Conservation (phyloP, 1,140 invertebrate genomes). For the Calephelis virginiensis region DNA sequence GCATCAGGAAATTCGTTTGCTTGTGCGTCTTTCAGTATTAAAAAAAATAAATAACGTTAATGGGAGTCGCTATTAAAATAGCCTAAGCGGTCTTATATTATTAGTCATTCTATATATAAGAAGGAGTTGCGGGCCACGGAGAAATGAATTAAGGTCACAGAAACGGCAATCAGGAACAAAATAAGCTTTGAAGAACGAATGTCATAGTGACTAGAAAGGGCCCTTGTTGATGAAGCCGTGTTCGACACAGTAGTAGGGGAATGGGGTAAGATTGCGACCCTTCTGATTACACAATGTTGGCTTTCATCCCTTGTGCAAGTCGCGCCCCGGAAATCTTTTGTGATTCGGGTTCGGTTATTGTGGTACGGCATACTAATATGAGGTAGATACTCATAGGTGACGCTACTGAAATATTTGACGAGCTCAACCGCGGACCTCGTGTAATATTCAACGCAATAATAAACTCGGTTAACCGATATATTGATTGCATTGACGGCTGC, state of each 20-base stretch:
- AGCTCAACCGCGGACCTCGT: conserved; percentile 39
- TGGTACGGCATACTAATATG: conserved; percentile 73
- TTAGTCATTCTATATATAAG: background rate
- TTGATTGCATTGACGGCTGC: conserved; percentile 24
- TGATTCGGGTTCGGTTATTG: conserved; percentile 74
- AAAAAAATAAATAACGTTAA: too few species aligned
- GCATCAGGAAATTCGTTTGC: too few species aligned
- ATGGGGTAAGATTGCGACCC: conserved; percentile 71
- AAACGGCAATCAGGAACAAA: conserved; percentile 37
- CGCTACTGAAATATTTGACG: conserved; percentile 54
- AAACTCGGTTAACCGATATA: conserved; percentile 34
- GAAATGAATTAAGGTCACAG: conserved; percentile 36
- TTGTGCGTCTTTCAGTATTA: too few species aligned
- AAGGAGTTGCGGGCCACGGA: conserved; percentile 10
- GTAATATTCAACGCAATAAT: conserved; percentile 33
- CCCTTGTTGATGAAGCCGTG: conserved; percentile 72
- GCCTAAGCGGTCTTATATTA: too few species aligned
- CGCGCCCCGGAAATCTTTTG: conserved; percentile 76
- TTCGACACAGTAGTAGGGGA: conserved; percentile 57
- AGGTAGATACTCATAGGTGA: conserved; percentile 45
- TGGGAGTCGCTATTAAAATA: too few species aligned
- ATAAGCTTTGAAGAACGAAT: conserved; percentile 53
- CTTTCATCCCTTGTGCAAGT: conserved; percentile 76
- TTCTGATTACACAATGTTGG: conserved; percentile 77
- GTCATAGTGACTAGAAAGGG: conserved; percentile 69